phyloP scores from a whole-genome alignment of 2,113 vertebrate species.

The Grallaria varia region DNA sequence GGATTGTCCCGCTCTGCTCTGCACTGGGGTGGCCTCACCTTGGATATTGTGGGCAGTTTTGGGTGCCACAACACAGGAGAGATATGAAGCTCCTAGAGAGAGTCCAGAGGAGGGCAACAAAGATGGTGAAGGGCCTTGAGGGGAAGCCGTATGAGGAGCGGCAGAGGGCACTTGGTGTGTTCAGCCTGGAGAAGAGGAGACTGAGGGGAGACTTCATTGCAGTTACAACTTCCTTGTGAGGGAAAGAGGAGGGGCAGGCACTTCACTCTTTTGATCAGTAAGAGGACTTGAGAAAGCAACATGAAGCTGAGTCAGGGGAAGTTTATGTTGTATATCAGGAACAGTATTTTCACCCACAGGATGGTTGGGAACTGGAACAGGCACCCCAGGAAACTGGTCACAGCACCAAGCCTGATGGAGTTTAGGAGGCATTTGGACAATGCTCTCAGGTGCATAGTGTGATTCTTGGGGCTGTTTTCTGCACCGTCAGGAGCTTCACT shows the following conservation, averaged over 20 bases:
- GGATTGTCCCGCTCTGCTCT: background rate
- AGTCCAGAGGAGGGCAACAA: rapidly evolving
- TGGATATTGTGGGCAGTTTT: rapidly evolving
- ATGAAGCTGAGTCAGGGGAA: background rate
- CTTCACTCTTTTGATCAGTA: background rate
- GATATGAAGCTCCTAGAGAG: rapidly evolving
- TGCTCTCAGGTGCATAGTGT: background rate
- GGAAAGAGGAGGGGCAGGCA: background rate
- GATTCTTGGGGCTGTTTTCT: background rate
- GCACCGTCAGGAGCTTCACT: background rate
- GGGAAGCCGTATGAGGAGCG: rapidly evolving
- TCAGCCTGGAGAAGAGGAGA: background rate
- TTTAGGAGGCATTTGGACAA: rapidly evolving
- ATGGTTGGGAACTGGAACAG: background rate
- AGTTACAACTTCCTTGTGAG: rapidly evolving
- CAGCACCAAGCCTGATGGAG: background rate
- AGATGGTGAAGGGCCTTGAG: background rate
- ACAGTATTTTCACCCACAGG: rapidly evolving
- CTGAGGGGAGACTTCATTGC: background rate
- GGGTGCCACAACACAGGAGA: rapidly evolving
- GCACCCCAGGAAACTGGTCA: background rate
- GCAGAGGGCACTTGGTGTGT: background rate
- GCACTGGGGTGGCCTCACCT: background rate
- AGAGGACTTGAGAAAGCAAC: background rate
- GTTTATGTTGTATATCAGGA: background rate